Base-by-base conservation (phyloP, 2,113 vertebrate species). In the Forbesichthys agassizii region DNA sequence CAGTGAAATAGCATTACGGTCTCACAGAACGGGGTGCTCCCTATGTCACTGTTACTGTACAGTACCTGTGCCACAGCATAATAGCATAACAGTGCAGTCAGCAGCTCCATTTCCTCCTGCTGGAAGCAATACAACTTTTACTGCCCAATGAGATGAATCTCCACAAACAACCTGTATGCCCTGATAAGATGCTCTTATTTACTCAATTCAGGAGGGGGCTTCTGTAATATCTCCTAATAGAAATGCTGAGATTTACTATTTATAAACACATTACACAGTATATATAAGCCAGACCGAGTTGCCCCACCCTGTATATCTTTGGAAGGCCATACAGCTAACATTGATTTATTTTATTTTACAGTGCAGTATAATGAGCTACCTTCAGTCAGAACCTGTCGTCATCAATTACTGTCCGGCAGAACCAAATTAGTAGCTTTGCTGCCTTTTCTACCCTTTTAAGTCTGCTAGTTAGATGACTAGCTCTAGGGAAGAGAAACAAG, bases 1-100 rank as follows among this genome's bases (percentile, higher is more conserved):
- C 71, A 69, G 79, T 79, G 74, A 85, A 81, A 77, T 79, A 79
- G 77, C 72, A 80, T 82, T 84, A 80, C 65, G 73, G 54, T 63
- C 78, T 75, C 80, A 27, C 16, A 55, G 67, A 71, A 79, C 75
- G 68, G 36, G 74, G 59, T 74, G 81, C 68, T 77, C 67, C 66
- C 47, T 78, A 75, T 71, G 82, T 84, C 85, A 68, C 57, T 66
- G 78, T 74, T 84, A 80, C 54, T 81, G 77, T 84, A 80, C 54
- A 79, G 77, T 69, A 73, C 78, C 72, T 49, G 49, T 81, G 77
- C 61, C 57, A 69, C 33, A 47, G 64, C 59, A 77, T 66, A 77
- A 83, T 69, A 76, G 71, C 75, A 55, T 58, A 54, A 69, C 61
- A 73, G 61, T 5, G 5, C 11, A n/a, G 63, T 67, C 33, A 60